Percentiles rank a stretch among this genome's conserved stretches.
phyloP scores from a whole-genome alignment of 2,797 vertebrate species.

The Hipposideros larvatus region DNA sequence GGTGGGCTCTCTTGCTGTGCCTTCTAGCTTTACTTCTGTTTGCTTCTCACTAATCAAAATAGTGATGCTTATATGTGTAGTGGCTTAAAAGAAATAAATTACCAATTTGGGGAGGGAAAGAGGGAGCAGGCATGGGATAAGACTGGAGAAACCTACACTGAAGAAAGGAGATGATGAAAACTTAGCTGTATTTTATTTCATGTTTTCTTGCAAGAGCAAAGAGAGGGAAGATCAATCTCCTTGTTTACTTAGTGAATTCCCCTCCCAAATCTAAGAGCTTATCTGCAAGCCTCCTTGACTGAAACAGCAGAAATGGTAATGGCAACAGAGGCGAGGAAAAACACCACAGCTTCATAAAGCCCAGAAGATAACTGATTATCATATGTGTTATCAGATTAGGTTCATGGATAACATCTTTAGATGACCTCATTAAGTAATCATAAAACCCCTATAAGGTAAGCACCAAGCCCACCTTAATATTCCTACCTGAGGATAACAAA shows the following conservation, averaged over 20 bases:
- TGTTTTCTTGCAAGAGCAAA: not conserved
- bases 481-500: not conserved
- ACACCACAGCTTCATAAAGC: not conserved
- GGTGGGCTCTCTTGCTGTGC: slow-evolving; percentile 85
- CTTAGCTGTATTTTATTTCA: not conserved
- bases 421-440: not conserved
- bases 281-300: not conserved
- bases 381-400: not conserved
- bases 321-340: not conserved
- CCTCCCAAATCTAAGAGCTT: not conserved
- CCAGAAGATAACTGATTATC: not conserved
- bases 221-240: not conserved
- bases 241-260: slow-evolving; percentile 41
- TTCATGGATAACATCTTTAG: not conserved
- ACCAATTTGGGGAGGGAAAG: slow-evolving; percentile 55
- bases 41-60: slow-evolving; percentile 92
- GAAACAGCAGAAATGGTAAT: not conserved
- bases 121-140: not conserved
- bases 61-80: slow-evolving; percentile 86
- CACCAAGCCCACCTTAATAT: not conserved
- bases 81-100: slow-evolving; percentile 88
- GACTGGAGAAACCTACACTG: slow-evolving; percentile 47
- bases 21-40: slow-evolving; percentile 89
- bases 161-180: not conserved
- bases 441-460: not conserved